These are phyloP conservation scores for Orussus abietinus DNA, from an alignment of 1,140 invertebrate genomes.

Conservation along the genomic window DNA sequence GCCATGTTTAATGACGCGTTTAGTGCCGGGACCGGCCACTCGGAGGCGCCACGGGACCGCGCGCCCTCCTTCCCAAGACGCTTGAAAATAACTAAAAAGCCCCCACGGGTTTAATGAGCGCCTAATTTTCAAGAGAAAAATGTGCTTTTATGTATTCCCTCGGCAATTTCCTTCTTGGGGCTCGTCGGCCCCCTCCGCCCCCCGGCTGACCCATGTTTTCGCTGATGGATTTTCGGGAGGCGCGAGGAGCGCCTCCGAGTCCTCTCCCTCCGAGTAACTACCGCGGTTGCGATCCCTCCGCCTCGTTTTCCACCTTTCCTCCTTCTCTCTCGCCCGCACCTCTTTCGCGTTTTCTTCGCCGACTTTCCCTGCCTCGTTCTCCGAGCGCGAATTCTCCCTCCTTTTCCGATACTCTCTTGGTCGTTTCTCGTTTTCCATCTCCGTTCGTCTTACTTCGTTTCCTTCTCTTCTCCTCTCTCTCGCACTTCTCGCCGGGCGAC, in stretches of 20 bases:
- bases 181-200: conserved; percentile 6
- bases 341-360: too few relatives aligned
- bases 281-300: too few relatives aligned
- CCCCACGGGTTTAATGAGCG: conserved; percentile 26
- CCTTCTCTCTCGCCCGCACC: too few relatives aligned
- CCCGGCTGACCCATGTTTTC: neutral
- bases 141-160: conserved; percentile 22
- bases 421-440: conserved; percentile 22
- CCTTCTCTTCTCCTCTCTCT: conserved; percentile 8
- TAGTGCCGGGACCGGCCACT: conserved; percentile 11
- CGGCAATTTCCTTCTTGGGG: conserved; percentile 22
- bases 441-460: conserved; percentile 19
- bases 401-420: conserved; percentile 19
- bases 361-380: conserved; percentile 4
- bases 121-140: conserved; percentile 30
- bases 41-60: conserved; percentile 19
- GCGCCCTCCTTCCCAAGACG: conserved; percentile 6
- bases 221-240: conserved; percentile 15
- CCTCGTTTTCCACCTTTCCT: too few relatives aligned
- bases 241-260: conserved; percentile 12
- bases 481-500: too few relatives aligned
- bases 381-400: conserved; percentile 9
- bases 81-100: conserved; percentile 16
- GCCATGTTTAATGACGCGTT: conserved; percentile 25
- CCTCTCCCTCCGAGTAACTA: too few relatives aligned